Conservation (phyloP, 2,797 vertebrate species). For the Pelobates cultripes region DNA sequence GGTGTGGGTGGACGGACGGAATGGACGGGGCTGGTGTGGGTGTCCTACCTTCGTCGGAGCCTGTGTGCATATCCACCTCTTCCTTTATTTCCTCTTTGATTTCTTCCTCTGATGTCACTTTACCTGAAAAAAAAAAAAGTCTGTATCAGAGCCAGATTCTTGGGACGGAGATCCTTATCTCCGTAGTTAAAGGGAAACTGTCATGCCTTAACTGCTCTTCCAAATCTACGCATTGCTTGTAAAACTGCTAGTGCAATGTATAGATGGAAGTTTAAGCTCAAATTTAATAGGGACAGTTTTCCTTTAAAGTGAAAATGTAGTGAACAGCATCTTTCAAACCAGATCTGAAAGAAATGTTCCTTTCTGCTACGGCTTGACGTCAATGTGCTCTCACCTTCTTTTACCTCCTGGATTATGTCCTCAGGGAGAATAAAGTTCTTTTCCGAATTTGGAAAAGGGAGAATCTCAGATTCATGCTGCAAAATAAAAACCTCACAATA, state of each 20-base stretch:
- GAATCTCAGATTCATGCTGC: conserved; percentile 95
- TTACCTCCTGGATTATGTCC: conserved; percentile 95
- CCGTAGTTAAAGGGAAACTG: too few species aligned
- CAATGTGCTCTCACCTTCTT: conserved; percentile 81
- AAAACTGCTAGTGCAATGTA: too few species aligned
- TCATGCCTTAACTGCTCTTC: too few species aligned
- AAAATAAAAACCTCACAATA: conserved; percentile 21
- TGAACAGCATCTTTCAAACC: too few species aligned
- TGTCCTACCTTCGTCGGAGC: conserved; percentile 86
- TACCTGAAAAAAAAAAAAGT: conserved; percentile 72
- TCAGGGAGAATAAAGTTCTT: conserved; percentile 94
- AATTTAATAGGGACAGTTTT: too few species aligned
- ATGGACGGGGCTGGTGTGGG: background rate
- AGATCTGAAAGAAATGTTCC: too few species aligned
- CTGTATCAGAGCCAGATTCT: background rate
- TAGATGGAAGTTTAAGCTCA: too few species aligned
- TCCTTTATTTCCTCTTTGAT: conserved; percentile 89
- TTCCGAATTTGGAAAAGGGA: conserved; percentile 93
- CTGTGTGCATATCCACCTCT: conserved; percentile 84
- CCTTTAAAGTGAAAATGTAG: too few species aligned
- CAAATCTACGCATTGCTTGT: too few species aligned
- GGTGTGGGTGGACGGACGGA: background rate
- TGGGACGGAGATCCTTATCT: too few species aligned
- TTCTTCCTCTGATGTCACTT: conserved; percentile 87
- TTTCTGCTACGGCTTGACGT: too few species aligned